Conservation (phyloP, 2,888 invertebrate genomes). For the Hololepta plana region DNA sequence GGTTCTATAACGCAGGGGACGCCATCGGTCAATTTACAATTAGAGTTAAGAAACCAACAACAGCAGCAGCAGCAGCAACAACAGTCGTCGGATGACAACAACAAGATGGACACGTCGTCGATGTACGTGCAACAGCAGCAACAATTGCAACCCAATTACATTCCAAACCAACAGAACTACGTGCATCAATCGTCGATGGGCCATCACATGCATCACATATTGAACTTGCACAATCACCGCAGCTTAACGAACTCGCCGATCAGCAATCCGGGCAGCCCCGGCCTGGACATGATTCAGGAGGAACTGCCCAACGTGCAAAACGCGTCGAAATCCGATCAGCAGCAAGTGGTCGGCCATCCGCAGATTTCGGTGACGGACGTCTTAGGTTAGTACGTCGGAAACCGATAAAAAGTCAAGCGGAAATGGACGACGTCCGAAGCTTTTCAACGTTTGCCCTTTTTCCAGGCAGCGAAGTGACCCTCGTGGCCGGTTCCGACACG, state of each 20-base stretch:
- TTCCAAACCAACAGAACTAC: constrained; percentile 13
- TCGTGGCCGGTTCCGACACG: constrained; percentile 56
- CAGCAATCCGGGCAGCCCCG: constrained; percentile 45
- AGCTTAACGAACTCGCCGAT: constrained; percentile 43
- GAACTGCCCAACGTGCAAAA: constrained; percentile 35
- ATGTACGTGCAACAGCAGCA: constrained; percentile 7
- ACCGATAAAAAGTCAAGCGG: constrained; percentile 1
- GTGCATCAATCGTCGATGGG: constrained; percentile 14
- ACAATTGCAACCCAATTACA: constrained; percentile 10
- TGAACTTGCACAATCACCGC: constrained; percentile 31
- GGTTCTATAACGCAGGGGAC: constrained; percentile 56
- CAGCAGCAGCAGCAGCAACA: constrained; percentile 11
- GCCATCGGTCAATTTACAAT: constrained; percentile 29
- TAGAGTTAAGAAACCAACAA: constrained; percentile 18
- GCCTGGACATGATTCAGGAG: constrained; percentile 62
- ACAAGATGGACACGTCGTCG: constrained; percentile 30
- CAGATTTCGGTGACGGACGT: constrained; percentile 89
- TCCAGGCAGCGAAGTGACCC: constrained; percentile 57
- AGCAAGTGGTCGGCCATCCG: constrained; percentile 35
- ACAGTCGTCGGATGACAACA: constrained; percentile 15
- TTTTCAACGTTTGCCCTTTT: not conserved
- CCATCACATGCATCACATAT: constrained; percentile 23
- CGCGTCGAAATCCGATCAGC: constrained; percentile 15
- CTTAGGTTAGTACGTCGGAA: constrained; percentile 35
- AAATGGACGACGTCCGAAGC: not conserved